Base-by-base conservation (phyloP, 2,797 vertebrate genomes). In the Merluccius polli region DNA sequence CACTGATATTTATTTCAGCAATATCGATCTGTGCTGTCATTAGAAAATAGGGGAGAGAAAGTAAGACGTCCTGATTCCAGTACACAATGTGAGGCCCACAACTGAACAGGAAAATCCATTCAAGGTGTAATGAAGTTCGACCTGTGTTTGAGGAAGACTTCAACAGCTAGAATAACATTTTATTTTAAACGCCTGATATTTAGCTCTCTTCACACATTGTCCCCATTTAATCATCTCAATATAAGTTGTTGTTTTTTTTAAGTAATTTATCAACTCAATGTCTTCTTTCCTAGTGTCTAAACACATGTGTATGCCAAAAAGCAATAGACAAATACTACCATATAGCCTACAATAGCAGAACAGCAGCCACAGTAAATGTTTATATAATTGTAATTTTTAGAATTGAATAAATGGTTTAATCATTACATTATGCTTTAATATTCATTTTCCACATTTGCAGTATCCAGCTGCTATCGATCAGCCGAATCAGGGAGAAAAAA, bases 1-100 rank as follows among this genome's bases (percentile, higher is more conserved):
- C 84, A 77, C 81, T 36, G 52, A 81, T 74, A 73, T 75, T 77
- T 84, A 83, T 84, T 90, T 87, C 79, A 88, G 83, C 83, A 84
- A 70, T 75, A 77, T 78, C 79, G 75, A 27, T 27, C n/a, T 65
- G 59, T 24, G 79, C 79, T 84, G 85, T 88, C 85, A 84, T 80
- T 87, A 84, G 80, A 89, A 81, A 88, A 69, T 15, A 11, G 13
- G 21, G 27, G 31, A 68, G 31, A 44, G 31, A 32, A 18, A 27
- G 8, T 69, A 21, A 4, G 59, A 27, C 1, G 24, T 65, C 52
- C 21, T 9, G 15, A 31, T 69, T 31, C 4, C 18, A 68, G 15
- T 13, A 7, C 30, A 31, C 67, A 69, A 69, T 32, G 2, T 59
- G 52, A 35, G 33, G 33, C 33, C 33, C 8, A 59, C n/a, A 59